Percentiles rank a stretch among this genome's conserved stretches.
phyloP scores from a whole-genome alignment of 2,888 invertebrate species.

The Ferrisia virgata region DNA sequence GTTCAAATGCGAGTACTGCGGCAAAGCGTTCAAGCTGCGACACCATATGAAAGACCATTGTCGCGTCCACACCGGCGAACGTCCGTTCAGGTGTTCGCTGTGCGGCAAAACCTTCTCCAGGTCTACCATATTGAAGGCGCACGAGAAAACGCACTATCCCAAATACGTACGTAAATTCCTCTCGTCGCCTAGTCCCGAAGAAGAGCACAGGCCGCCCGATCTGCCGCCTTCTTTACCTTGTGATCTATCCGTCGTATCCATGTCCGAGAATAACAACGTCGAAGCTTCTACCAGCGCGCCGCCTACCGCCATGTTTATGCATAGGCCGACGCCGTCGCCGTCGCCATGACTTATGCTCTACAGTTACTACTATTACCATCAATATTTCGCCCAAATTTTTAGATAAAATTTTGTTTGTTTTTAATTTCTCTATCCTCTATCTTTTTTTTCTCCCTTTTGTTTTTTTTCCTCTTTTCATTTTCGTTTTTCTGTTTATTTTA shows the following conservation, averaged over 20 bases:
- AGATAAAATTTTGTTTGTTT: neutral
- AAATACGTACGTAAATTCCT: constrained; percentile 87
- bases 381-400: constrained; percentile 34
- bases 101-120: constrained; percentile 89
- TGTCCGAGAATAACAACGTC: constrained; percentile 37
- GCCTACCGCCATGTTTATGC: constrained; percentile 43
- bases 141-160: constrained; percentile 89
- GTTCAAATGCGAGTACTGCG: constrained; percentile 91
- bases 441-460: neutral
- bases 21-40: constrained; percentile 86
- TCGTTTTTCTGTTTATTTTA: neutral
- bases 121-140: constrained; percentile 85
- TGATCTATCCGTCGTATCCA: constrained; percentile 25
- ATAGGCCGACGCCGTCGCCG: constrained; percentile 45
- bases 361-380: constrained; percentile 38
- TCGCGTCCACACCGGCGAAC: constrained; percentile 86
- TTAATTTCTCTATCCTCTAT: neutral
- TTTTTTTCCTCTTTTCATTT: neutral
- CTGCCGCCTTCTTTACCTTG: constrained; percentile 42
- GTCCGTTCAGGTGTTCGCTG: constrained; percentile 82
- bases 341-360: constrained; percentile 46
- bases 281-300: constrained; percentile 45
- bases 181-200: constrained; percentile 64
- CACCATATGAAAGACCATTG: constrained; percentile 95
- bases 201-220: constrained; percentile 48